Evolutionary conservation across 2,888 invertebrate genomes (phyloP), one percentile per base, ranked within the genome.

Genomic region (Carterocephalus palaemon): DNA sequence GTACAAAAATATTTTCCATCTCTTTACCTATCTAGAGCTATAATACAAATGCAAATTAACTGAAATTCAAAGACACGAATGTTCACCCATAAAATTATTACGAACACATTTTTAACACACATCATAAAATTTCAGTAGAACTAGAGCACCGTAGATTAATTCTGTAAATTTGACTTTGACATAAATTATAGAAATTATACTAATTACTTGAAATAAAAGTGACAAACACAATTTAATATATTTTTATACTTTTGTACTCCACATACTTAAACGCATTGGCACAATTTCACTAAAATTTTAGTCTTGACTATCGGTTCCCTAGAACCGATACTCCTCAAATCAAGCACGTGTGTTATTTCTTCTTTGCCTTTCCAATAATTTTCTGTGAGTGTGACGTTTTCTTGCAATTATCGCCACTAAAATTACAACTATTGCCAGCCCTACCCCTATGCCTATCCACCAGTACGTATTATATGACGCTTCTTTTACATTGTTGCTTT

Each of bases 291-390:
- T 70, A 70, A 59, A 54, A 17, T 36, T 42, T 16, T 7, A 45
- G 53, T 62, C 53, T 56, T 64, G 57, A 69, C 48, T 55, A 78
- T 78, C 85, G 84, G 78, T 57, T 67, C 78, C 53, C 69, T 85
- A 86, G 77, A 86, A 86, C 82, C 86, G 86, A 81, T 86, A 86
- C 62, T 86, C 86, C 64, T 86, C 86, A 67, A 77, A 86, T 86
- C 86, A 86, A 67, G 86, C 83, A 57, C 68, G 69, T 48, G 83
- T 57, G 48, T 73, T 76, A n/a, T 83, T 75, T 56, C 80, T 79
- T 59, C 87, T 70, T 53, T 88, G 82, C 57, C 75, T 79, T 46
- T 87, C 85, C 23, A 88, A 52, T 48, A 85, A 75, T 64, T 86
- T 88, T 53, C 83, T 81, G 51, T 88, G 88, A 52, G 68, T 86